Evolutionary conservation across 1,140 invertebrate genomes (phyloP).

Genomic region (Hydropsyche tenuis): DNA sequence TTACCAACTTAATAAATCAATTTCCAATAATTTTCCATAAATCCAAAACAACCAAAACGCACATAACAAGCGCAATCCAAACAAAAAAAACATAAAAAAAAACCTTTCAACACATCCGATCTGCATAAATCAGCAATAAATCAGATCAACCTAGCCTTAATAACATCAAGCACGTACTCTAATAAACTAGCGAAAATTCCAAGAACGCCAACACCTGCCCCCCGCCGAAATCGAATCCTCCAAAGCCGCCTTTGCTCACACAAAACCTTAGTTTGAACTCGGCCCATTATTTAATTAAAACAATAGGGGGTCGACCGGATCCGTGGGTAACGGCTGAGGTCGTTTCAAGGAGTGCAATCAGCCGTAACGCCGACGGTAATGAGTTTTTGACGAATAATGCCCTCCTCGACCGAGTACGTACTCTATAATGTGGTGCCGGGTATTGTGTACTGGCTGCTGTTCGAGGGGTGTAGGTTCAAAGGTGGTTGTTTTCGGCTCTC

Average conservation of each 20-base stretch:
- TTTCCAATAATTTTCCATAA: no score
- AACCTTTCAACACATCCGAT: no score
- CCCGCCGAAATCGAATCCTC: not conserved
- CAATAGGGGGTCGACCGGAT: not conserved
- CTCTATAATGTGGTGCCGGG: no score
- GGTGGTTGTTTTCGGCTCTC: no score
- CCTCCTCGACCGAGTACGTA: not conserved
- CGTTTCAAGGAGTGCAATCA: slow-evolving; percentile 34
- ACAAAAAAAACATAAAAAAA: no score
- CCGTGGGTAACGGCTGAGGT: not conserved
- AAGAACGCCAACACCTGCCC: not conserved
- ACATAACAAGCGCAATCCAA: no score
- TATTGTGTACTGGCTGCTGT: not conserved
- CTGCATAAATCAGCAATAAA: no score
- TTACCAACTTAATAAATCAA: no score
- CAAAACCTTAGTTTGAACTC: not conserved
- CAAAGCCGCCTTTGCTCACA: not conserved
- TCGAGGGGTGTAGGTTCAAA: not conserved
- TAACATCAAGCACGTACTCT: no score
- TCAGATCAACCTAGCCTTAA: no score
- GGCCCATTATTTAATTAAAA: slow-evolving; percentile 18
- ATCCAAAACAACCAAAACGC: no score
- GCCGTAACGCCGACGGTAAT: slow-evolving; percentile 36
- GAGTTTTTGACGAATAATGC: slow-evolving; percentile 46
- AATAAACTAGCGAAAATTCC: not conserved